A percentile compares a stretch with the other conserved stretches of the same genome.
Conservation (phyloP, 2,797 vertebrate genomes). For the Notoglanidium macrostoma region DNA sequence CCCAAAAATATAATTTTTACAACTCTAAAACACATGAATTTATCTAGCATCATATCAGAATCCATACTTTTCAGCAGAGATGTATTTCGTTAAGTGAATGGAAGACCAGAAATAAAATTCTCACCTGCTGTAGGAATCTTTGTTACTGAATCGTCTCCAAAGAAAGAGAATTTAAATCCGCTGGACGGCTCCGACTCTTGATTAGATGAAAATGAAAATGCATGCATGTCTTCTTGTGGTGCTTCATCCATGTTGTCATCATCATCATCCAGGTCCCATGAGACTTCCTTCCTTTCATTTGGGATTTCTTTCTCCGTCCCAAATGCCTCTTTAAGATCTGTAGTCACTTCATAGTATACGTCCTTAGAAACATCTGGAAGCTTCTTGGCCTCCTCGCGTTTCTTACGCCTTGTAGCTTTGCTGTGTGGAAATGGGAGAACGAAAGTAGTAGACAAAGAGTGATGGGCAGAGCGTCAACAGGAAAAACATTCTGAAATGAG, state of each 20-base stretch:
- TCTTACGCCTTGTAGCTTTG: slow-evolving; percentile 82
- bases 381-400: slow-evolving; percentile 80
- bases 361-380: slow-evolving; percentile 88
- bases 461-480: background rate
- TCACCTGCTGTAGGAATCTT: slow-evolving; percentile 72
- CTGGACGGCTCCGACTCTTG: background rate
- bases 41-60: background rate
- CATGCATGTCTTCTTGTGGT: background rate
- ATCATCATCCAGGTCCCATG: slow-evolving; percentile 66
- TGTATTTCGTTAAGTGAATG: background rate
- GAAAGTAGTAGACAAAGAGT: background rate
- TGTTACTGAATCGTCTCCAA: slow-evolving; percentile 66
- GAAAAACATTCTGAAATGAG: background rate
- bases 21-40: background rate
- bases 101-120: background rate
- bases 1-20: no score
- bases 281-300: slow-evolving; percentile 34
- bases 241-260: slow-evolving; percentile 54
- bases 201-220: slow-evolving; percentile 39
- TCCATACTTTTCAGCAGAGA: background rate
- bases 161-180: slow-evolving; percentile 90
- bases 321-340: slow-evolving; percentile 85
- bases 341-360: slow-evolving; percentile 80
- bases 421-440: slow-evolving; percentile 62
- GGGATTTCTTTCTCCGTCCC: slow-evolving; percentile 60